Evolutionary conservation across 2,888 invertebrate species (phyloP), one percentile per base, ranked within the genome.

Genomic region (Eudemis profundana): DNA sequence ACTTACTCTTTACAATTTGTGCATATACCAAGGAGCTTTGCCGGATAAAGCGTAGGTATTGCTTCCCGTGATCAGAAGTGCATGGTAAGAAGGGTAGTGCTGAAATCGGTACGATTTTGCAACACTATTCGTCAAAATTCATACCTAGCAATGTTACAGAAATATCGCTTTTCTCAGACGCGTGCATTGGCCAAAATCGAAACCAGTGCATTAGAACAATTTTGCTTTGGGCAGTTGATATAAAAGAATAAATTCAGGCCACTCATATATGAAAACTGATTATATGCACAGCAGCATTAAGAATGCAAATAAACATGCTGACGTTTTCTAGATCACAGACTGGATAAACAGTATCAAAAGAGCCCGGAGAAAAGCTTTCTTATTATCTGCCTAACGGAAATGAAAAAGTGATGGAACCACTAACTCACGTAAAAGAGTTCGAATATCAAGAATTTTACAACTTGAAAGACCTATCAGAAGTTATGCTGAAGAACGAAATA

Each of bases 271-370:
- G 62, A 54, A 62, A 54, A 54, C 38, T 10, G 62, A 62, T 14
- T 46, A 36, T 1, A 62, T 62, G 62, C 62, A 62, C 38, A 62
- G 62, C 38, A 51, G 51, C n/a, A 62, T 62, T 15, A 54, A 62
- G 21, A 36, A 3, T 54, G 62, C 62, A 1, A 51, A 62, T 10
- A 62, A 54, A 17, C 3, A 47, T 7, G 27, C 23, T n/a, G 47
- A 47, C 5, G 27, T 47, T 14, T 27, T 47, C n/a, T 47, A 23
- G 0, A 14, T 47, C n/a, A 47, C 47, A 14, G 47, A 47, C 7
- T 47, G 47, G 47, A 27, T 21, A 10, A 21, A 46, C 7, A 47
- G n/a, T 5, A 27, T 47, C 27, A 27, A 47, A 14, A 47, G 44
- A 19, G 44, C 44, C 2, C 19, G 14, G 14, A 27, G n/a, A 2